Percentiles rank a stretch among this genome's conserved stretches.
phyloP scores from a whole-genome alignment of 2,113 vertebrate genomes.

The Melanerpes formicivorus region DNA sequence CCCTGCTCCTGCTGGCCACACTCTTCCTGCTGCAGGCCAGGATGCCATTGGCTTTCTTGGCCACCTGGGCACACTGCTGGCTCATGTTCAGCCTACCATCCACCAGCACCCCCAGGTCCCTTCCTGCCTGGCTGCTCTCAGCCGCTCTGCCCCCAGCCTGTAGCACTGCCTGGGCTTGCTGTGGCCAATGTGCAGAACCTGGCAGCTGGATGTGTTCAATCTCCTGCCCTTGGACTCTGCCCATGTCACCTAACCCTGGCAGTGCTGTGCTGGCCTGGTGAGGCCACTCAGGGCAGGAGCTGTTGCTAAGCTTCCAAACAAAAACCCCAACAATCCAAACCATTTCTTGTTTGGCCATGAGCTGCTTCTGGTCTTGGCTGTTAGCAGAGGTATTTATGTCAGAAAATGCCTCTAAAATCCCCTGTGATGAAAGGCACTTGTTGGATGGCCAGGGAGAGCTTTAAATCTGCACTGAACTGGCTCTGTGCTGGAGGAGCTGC shows the following conservation, averaged over 20 bases:
- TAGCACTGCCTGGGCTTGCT: too few relatives aligned
- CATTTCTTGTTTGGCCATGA: background rate
- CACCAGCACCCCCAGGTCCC: too few relatives aligned
- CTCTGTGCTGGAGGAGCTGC: slow-evolving; percentile 31
- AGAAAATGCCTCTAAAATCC: slow-evolving; percentile 3
- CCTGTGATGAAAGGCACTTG: slow-evolving; percentile 19
- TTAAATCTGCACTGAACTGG: background rate
- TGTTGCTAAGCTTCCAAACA: background rate
- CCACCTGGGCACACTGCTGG: too few relatives aligned
- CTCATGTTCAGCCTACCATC: too few relatives aligned
- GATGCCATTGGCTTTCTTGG: too few relatives aligned
- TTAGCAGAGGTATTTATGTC: slow-evolving; percentile 21
- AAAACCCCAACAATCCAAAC: background rate
- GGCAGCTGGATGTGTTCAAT: too few relatives aligned
- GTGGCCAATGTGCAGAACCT: too few relatives aligned
- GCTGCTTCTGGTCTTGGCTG: background rate
- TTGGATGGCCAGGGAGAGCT: slow-evolving; percentile 6
- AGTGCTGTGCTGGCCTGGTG: background rate
- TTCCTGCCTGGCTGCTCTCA: too few relatives aligned
- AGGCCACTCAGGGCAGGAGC: background rate
- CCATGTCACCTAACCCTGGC: background rate
- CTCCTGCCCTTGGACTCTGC: too few relatives aligned
- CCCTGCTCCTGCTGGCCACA: too few relatives aligned
- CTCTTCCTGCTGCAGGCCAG: too few relatives aligned
- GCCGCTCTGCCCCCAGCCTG: too few relatives aligned